Evolutionary conservation across 2,888 invertebrate genomes (phyloP), one percentile per base, ranked within the genome.

Genomic region (Epirrhoe tristata): DNA sequence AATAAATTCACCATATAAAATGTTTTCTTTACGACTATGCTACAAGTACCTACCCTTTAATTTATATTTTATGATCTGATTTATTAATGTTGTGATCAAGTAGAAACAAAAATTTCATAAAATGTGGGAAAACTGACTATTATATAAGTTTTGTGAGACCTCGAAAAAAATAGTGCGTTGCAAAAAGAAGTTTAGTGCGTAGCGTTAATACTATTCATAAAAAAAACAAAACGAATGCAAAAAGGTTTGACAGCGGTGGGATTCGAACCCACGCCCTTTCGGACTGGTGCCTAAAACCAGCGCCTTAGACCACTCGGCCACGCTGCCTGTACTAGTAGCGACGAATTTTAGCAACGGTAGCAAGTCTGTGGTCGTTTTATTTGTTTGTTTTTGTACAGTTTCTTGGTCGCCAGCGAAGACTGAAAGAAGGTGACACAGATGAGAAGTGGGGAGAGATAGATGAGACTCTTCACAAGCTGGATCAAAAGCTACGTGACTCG

Each of bases 261-360:
- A 95, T 95, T 95, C 95, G 95, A 95, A 95, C 95, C 95, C 95
- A 95, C 95, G 95, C 95, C 94, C 95, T 95, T 94, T 94, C 94
- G 94, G 95, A 94, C 95, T 95, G 95, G 94, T 94, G 95, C 95
- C 95, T 95, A 93, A 94, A 94, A 92, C 93, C 91, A 90, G 90
- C 92, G 94, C 94, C 94, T 95, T 95, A 94, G 95, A 95, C 95
- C 95, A 94, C 94, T 95, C 95, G 95, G 95, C 95, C 95, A 95
- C 94, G 94, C 94, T 94, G 94, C 94, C 94, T 84, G 16, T 16
- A 14, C 1, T 1, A 6, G 0, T 4, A 6, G 0, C 5, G 14
- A 1, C 24, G 51, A 36, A 50, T 17, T 50, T 58, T 6, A 8
- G 16, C 12, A 17, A 5, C 50, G 2, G 4, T 31, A 32, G 1